These are phyloP conservation scores for Isoperla grammatica DNA, from an alignment of 2,888 invertebrate species.

Conservation along the genomic window DNA sequence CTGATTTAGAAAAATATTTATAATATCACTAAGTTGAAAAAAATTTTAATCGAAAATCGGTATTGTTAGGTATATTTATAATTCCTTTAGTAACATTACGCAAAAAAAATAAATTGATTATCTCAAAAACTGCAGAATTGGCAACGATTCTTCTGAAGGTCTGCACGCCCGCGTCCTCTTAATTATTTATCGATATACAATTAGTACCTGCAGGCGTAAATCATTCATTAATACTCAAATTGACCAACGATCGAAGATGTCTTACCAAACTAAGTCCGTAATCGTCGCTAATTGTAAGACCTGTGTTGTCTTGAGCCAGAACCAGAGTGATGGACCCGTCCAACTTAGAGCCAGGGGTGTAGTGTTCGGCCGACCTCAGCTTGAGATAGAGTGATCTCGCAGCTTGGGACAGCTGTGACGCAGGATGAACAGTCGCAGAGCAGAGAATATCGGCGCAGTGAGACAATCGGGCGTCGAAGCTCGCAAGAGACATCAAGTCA, in stretches of 20 bases:
- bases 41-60: too few species aligned
- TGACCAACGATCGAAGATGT: conserved; percentile 39
- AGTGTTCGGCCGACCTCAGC: conserved; percentile 69
- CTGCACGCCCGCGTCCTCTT: too few species aligned
- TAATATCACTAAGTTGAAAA: too few species aligned
- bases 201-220: too few species aligned
- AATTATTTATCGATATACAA: too few species aligned
- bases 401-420: conserved; percentile 59
- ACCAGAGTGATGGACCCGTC: conserved; percentile 71
- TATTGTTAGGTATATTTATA: too few species aligned
- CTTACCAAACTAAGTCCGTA: conserved; percentile 83
- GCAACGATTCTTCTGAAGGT: too few species aligned
- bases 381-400: conserved; percentile 77
- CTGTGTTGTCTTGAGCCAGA: conserved; percentile 81
- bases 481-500: conserved; percentile 54
- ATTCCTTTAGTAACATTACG: too few species aligned
- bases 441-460: conserved; percentile 53
- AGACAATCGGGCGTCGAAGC: conserved; percentile 56
- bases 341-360: conserved; percentile 61
- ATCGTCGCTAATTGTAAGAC: conserved; percentile 74
- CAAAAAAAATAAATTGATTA: too few species aligned
- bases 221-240: too few species aligned
- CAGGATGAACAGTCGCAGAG: conserved; percentile 51
- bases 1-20: too few species aligned
- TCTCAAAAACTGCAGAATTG: too few species aligned